Evolutionary conservation across 1,140 invertebrate species (phyloP).

Genomic region (Cyclargus thomasi): DNA sequence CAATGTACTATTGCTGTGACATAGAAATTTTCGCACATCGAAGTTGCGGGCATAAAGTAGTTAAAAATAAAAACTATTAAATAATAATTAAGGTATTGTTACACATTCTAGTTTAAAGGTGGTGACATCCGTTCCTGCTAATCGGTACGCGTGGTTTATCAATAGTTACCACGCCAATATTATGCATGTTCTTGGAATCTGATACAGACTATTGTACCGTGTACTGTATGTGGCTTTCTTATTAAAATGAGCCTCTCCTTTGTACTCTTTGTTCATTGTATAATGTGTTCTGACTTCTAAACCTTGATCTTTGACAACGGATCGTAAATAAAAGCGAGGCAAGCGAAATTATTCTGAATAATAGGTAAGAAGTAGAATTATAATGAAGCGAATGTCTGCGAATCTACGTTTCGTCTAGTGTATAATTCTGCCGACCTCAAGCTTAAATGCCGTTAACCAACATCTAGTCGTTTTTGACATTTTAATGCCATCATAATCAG

Average conservation of each 20-base stretch:
- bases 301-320: slow-evolving; percentile 9
- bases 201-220: neutral
- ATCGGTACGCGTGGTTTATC: neutral
- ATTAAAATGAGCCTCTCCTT: neutral
- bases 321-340: neutral
- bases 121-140: neutral
- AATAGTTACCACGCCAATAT: neutral
- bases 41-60: too few relatives aligned
- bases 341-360: neutral
- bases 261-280: neutral
- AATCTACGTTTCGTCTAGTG: neutral
- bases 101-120: neutral
- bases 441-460: neutral
- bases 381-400: neutral
- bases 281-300: neutral
- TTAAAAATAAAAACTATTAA: too few relatives aligned
- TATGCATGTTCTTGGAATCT: neutral
- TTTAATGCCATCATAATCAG: too few relatives aligned
- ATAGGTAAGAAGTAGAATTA: neutral
- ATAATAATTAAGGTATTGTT: too few relatives aligned
- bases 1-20: too few relatives aligned
- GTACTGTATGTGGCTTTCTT: neutral
- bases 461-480: too few relatives aligned
- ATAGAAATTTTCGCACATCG: too few relatives aligned
- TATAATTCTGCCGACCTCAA: neutral